Conservation (phyloP, 2,888 invertebrate genomes). For the Diaperis boleti region DNA sequence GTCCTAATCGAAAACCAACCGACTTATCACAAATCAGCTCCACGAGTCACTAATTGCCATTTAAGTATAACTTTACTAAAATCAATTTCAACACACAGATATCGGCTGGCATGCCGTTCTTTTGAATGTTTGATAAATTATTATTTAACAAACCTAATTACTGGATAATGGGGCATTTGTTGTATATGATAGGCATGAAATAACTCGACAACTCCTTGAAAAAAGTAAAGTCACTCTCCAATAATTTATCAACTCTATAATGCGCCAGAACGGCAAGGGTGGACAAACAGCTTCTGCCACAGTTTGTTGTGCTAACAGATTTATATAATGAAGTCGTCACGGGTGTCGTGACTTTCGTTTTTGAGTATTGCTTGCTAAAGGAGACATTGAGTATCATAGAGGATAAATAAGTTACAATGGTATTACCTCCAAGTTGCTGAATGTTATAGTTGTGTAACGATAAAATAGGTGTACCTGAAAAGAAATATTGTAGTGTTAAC, state of each 20-base stretch:
- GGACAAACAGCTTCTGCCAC: conserved; percentile 19
- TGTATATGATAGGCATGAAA: conserved; percentile 32
- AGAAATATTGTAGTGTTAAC: too few species aligned
- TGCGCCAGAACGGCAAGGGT: conserved; percentile 19
- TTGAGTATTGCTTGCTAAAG: conserved; percentile 1
- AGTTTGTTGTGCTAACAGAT: conserved; percentile 30
- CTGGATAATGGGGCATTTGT: conserved; percentile 31
- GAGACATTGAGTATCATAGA: not conserved
- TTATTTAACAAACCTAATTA: conserved; percentile 36
- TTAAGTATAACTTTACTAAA: conserved; percentile 26
- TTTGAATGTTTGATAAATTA: conserved; percentile 32
- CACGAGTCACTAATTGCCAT: conserved; percentile 24
- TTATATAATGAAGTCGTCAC: conserved; percentile 31
- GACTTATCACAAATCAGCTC: conserved; percentile 25
- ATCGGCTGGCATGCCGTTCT: conserved; percentile 22
- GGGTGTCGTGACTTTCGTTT: conserved; percentile 16
- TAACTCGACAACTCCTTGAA: conserved; percentile 18
- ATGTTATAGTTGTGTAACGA: too few species aligned
- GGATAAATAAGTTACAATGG: not conserved
- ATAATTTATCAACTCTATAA: conserved; percentile 33
- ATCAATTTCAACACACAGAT: conserved; percentile 22
- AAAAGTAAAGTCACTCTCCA: conserved; percentile 35
- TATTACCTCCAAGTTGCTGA: too few species aligned
- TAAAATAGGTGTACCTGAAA: too few species aligned
- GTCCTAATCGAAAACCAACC: conserved; percentile 14